Evolutionary conservation across 2,797 vertebrate species (phyloP), one percentile per base, ranked within the genome.

Genomic region (Octomys mimax): DNA sequence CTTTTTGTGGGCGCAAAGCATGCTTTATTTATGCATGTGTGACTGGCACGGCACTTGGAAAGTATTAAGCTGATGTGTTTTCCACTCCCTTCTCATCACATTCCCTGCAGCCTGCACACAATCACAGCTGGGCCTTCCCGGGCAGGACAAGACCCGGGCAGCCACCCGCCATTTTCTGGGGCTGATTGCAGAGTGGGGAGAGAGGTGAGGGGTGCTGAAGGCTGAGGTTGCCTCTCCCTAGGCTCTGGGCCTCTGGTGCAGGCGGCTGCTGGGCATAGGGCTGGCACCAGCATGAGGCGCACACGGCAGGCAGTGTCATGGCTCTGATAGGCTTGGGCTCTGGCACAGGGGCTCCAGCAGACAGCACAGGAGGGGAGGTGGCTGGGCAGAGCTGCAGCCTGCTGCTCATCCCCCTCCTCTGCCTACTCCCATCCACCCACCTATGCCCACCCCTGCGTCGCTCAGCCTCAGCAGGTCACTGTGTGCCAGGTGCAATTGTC

Each of bases 1-100:
- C 68, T 93, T 90, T 88, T 28, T 42, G 28, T 16, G 12, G 91
- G 93, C 93, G 81, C 26, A 96, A 28, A 71, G 54, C 52, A 87
- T 39, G 77, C 89, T 94, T 93, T 85, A 93, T 92, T 96, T 93
- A 93, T 87, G 82, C 59, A 36, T 97, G 87, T 82, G 92, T 33
- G 70, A 86, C 24, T 46, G 54, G 49, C 68, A 86, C 28, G 79
- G 19, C 82, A 87, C 81, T 93, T 90, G 28, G 78, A 88, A 71
- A 93, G 93, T 75, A 85, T 66, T 87, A 94, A 95, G 46, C 33
- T 21, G 84, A 64, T 49, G 21, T 59, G 46, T 87, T 83, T 90
- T 96, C 93, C 93, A 85, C 57, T 62, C n/a, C 84, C 42, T 89
- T 68, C 39, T 73, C 36, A 75, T 78, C 87, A 2, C 1, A 64